A percentile compares a stretch with the other conserved stretches of the same genome.
phyloP scores from a whole-genome alignment of 1,140 invertebrate genomes.

The Rhopalosiphum maidis region DNA sequence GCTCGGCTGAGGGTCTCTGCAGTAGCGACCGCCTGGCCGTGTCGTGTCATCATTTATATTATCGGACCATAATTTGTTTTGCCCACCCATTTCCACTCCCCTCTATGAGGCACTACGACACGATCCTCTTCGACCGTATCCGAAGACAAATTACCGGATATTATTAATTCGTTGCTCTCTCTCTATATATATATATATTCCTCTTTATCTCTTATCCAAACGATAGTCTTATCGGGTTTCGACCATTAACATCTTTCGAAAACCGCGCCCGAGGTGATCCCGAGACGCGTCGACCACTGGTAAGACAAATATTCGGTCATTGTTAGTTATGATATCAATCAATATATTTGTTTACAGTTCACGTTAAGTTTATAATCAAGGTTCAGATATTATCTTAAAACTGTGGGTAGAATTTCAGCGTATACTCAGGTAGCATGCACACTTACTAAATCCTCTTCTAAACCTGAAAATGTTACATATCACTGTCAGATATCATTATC shows the following conservation, averaged over 20 bases:
- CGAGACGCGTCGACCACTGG: neutral
- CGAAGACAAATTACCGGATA: conserved; percentile 53
- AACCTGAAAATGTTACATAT: neutral
- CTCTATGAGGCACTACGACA: neutral
- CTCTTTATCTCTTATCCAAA: neutral
- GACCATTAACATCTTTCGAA: conserved; percentile 46
- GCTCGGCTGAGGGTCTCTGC: conserved; percentile 36
- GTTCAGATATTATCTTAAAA: conserved; percentile 36
- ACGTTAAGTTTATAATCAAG: conserved; percentile 11
- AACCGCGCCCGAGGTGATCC: conserved; percentile 38
- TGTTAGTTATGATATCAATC: conserved; percentile 19
- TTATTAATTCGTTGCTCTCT: conserved; percentile 48
- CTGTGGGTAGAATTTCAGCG: neutral
- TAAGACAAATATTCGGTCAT: conserved; percentile 32
- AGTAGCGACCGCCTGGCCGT: conserved; percentile 35
- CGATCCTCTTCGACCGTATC: conserved; percentile 32
- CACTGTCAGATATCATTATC: neutral
- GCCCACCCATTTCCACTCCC: neutral
- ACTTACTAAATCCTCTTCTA: neutral
- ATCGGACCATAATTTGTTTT: conserved; percentile 57
- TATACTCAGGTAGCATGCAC: neutral
- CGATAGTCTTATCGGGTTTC: conserved; percentile 48
- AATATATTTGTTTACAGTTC: conserved; percentile 27
- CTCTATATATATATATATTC: neutral
- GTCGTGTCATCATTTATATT: conserved; percentile 58